phyloP scores from a whole-genome alignment of 2,113 vertebrate genomes.

The Corythoichthys intestinalis region DNA sequence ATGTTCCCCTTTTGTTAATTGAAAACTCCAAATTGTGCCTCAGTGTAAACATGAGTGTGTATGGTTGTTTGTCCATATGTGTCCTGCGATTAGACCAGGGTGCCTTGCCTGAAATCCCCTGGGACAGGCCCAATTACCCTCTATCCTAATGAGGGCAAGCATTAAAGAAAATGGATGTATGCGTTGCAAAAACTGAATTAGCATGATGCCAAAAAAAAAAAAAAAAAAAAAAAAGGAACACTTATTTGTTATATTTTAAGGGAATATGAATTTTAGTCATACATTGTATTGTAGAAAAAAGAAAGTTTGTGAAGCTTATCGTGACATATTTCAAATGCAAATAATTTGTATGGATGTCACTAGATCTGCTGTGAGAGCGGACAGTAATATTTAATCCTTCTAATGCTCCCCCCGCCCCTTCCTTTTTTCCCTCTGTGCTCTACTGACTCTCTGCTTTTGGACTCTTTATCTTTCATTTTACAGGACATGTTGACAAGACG shows the following conservation, averaged over 20 bases:
- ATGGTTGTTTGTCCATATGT: background rate
- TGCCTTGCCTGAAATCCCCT: background rate
- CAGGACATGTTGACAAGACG: slow-evolving; percentile 36
- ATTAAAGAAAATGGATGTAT: background rate
- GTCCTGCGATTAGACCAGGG: background rate
- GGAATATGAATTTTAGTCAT: slow-evolving; percentile 28
- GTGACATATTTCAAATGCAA: slow-evolving; percentile 51
- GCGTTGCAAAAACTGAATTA: background rate
- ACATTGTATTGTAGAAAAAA: slow-evolving; percentile 29
- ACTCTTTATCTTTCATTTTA: slow-evolving; percentile 44
- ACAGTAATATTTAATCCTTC: slow-evolving; percentile 54
- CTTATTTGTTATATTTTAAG: background rate
- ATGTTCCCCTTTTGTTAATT: background rate
- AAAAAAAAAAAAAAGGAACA: background rate
- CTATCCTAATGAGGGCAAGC: background rate
- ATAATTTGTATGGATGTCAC: slow-evolving; percentile 59
- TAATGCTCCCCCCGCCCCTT: slow-evolving; percentile 43
- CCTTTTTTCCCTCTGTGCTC: slow-evolving; percentile 28
- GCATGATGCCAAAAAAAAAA: background rate
- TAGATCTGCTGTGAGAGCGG: slow-evolving; percentile 41
- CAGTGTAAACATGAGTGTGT: background rate
- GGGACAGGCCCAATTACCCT: background rate
- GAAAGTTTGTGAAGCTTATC: slow-evolving; percentile 47
- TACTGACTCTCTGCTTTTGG: slow-evolving; percentile 31
- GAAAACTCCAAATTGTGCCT: background rate